phyloP scores from a whole-genome alignment of 2,888 invertebrate genomes.

The Cosmopolites sordidus region DNA sequence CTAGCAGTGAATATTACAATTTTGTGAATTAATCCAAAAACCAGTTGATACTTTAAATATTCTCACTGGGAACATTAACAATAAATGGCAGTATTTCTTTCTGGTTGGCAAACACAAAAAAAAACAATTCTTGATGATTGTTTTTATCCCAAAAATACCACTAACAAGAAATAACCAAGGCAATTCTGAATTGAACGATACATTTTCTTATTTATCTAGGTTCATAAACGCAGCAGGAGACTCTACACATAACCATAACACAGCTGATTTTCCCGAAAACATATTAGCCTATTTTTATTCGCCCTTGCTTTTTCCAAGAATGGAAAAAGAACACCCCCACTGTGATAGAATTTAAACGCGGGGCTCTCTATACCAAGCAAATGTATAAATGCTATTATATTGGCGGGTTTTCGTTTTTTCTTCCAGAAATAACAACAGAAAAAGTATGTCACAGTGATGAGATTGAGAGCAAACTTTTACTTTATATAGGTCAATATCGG shows the following conservation, averaged over 20 bases:
- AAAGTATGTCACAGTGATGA: neutral
- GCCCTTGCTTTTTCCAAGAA: constrained; percentile 7
- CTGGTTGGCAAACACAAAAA: too few species aligned
- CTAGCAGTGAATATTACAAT: too few species aligned
- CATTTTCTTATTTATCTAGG: neutral
- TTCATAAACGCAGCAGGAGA: neutral
- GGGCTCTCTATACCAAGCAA: neutral
- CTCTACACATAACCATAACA: constrained; percentile 1
- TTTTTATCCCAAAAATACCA: too few species aligned
- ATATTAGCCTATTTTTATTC: constrained; percentile 19
- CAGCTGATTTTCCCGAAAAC: constrained; percentile 22
- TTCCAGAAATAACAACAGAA: neutral
- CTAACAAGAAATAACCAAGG: neutral
- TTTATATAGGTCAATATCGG: neutral
- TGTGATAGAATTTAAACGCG: neutral
- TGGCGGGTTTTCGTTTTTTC: neutral
- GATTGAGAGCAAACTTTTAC: neutral
- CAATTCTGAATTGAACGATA: neutral
- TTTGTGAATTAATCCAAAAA: too few species aligned
- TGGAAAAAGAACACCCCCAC: neutral
- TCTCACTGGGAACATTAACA: too few species aligned
- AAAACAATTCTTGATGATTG: too few species aligned
- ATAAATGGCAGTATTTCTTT: too few species aligned
- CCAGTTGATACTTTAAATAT: too few species aligned
- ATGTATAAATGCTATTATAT: neutral